Base-by-base conservation (phyloP, 1,140 invertebrate genomes). In the Drosophila paulistorum region DNA sequence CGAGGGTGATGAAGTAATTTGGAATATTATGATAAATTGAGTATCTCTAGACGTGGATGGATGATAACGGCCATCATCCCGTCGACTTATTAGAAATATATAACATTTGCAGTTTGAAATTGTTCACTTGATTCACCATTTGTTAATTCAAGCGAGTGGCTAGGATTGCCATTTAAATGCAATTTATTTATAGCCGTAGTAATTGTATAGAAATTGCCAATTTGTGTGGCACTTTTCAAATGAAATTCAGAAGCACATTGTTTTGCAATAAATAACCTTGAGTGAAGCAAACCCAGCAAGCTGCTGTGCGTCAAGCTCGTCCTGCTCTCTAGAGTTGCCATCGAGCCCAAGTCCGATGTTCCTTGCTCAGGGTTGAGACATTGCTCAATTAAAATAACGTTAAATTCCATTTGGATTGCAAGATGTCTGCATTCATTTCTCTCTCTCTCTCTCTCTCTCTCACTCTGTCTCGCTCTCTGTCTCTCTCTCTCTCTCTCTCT, bases 361-460 rank as follows among this genome's bases (percentile, higher is more conserved):
- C 17, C 11, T 51, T 51, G 10, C 45, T 11, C 17, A 20, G 10
- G 17, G 45, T 51, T n/a, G 45, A 51, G 73, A 51, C 71, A 75
- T 35, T 64, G 65, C 84, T 84, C 84, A 87, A 87, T 87, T 87
- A 87, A 87, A 89, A 87, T 89, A 64, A 82, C 77, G 80, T 82
- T 84, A 87, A 89, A 87, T 89, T 89, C 77, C 79, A 87, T 87
- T 89, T 68, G 83, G 60, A 87, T 87, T 83, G 83, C 83, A 64
- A 78, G 17, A 48, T 48, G 45, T 51, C 45, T 72, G 62, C 68
- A 72, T 75, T 63, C 75, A 58, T 51, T 33, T 55, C 41, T 51
- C 30, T 63, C 37, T n/a, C 63, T 3, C 62, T 33, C 17, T 45
- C 7, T 14, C 48, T 7, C 20, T 17, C 7, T 11, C 17, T 11